These are phyloP conservation scores for Ips nitidus DNA, from an alignment of 1,140 invertebrate genomes.

Conservation along the genomic window DNA sequence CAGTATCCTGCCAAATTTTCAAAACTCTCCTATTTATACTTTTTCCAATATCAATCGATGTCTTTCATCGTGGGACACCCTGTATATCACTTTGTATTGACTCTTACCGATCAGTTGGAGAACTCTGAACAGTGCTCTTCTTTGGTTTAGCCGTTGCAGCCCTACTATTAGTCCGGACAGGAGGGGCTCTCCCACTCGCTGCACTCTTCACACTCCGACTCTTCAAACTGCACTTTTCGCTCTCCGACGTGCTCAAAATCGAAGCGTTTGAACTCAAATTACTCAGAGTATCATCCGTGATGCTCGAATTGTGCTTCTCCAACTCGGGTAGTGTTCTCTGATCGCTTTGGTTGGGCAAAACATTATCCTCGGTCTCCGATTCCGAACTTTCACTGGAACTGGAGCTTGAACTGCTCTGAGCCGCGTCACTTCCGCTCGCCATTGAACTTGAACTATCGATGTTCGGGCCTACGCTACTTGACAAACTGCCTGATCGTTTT, in stretches of 20 bases:
- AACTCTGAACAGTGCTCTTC: constrained; percentile 47
- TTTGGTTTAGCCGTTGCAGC: constrained; percentile 65
- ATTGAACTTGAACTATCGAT: constrained; percentile 67
- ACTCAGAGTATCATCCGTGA: constrained; percentile 31
- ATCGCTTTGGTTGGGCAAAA: not conserved
- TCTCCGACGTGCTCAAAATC: constrained; percentile 45
- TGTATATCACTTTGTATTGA: too few species aligned
- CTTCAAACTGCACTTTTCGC: constrained; percentile 54
- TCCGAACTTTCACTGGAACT: constrained; percentile 31
- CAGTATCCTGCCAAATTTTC: too few species aligned
- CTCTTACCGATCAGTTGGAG: constrained; percentile 60
- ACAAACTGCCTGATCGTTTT: constrained; percentile 55
- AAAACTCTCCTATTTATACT: too few species aligned
- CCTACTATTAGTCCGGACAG: constrained; percentile 48
- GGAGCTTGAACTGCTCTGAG: constrained; percentile 29
- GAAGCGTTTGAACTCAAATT: constrained; percentile 39
- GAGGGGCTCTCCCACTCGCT: constrained; percentile 51
- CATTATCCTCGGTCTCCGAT: constrained; percentile 27
- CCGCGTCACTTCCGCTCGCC: constrained; percentile 41
- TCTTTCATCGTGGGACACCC: too few species aligned
- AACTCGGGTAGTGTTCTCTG: constrained; percentile 5
- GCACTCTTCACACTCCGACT: constrained; percentile 61
- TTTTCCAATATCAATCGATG: too few species aligned
- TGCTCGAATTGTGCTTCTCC: constrained; percentile 4
- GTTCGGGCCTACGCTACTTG: constrained; percentile 67